Evolutionary conservation across 2,888 invertebrate species (phyloP).

Genomic region (Lordiphosa fenestrarum): DNA sequence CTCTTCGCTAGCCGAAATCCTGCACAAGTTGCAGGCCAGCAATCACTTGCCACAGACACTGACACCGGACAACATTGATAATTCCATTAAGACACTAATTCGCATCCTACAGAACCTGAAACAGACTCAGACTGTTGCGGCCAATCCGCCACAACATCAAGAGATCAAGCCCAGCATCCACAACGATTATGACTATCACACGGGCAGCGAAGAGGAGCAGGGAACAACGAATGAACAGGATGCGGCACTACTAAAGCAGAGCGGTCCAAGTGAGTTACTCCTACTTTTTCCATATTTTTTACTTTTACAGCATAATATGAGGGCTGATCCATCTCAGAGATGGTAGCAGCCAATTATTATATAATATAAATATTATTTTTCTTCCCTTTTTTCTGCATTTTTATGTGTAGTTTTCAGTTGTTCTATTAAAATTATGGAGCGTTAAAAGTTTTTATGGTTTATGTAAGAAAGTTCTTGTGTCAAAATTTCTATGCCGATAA

Average conservation of each 20-base stretch:
- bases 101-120: slow-evolving; percentile 88
- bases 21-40: slow-evolving; percentile 87
- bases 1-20: slow-evolving; percentile 83
- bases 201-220: slow-evolving; percentile 41
- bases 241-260: slow-evolving; percentile 39
- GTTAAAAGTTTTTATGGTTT: too few species aligned
- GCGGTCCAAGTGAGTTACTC: slow-evolving; percentile 64
- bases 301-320: too few species aligned
- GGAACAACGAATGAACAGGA: slow-evolving; percentile 30
- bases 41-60: slow-evolving; percentile 89
- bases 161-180: slow-evolving; percentile 46
- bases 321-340: too few species aligned
- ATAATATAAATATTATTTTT: too few species aligned
- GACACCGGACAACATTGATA: slow-evolving; percentile 88
- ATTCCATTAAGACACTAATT: slow-evolving; percentile 88
- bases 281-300: background rate
- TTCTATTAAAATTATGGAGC: too few species aligned
- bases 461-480: too few species aligned
- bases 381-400: too few species aligned
- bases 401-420: too few species aligned
- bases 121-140: slow-evolving; percentile 77
- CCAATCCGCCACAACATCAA: slow-evolving; percentile 78
- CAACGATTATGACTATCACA: slow-evolving; percentile 73
- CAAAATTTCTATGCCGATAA: too few species aligned
- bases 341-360: too few species aligned